Percentiles rank a stretch among this genome's conserved stretches.
Conservation (phyloP, 2,113 vertebrate genomes). For the Atractosteus spatula region DNA sequence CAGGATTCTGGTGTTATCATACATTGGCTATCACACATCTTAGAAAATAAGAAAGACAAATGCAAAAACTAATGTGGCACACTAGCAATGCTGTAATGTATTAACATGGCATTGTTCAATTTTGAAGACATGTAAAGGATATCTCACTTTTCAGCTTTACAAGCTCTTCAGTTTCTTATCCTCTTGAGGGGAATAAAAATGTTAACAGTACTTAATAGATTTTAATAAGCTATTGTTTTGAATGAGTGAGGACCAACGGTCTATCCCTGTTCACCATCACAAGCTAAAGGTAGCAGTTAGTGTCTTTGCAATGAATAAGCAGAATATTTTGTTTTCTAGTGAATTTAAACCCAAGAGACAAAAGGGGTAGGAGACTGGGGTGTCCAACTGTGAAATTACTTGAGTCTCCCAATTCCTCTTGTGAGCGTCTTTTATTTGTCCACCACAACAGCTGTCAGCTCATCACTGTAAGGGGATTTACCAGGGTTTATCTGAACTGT, state of each 20-base stretch:
- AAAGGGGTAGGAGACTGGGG: neutral
- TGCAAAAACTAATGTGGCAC: too few relatives aligned
- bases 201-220: too few relatives aligned
- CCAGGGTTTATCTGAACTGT: neutral
- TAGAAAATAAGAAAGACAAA: too few relatives aligned
- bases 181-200: too few relatives aligned
- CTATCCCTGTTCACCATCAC: neutral
- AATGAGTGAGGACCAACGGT: neutral
- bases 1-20: too few relatives aligned
- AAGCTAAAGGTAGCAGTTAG: neutral
- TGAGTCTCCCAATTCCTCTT: conserved; percentile 1
- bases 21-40: too few relatives aligned
- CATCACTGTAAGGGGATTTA: neutral
- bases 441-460: conserved; percentile 3
- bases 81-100: neutral
- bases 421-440: conserved; percentile 2
- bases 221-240: neutral
- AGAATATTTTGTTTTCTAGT: neutral
- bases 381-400: conserved; percentile 16
- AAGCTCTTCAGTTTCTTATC: too few relatives aligned
- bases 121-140: neutral
- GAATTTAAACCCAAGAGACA: conserved; percentile 4
- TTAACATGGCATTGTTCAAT: neutral
- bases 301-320: neutral
- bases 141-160: neutral